Base-by-base conservation (phyloP, 2,888 invertebrate species). In the Cylloceria caligata region DNA sequence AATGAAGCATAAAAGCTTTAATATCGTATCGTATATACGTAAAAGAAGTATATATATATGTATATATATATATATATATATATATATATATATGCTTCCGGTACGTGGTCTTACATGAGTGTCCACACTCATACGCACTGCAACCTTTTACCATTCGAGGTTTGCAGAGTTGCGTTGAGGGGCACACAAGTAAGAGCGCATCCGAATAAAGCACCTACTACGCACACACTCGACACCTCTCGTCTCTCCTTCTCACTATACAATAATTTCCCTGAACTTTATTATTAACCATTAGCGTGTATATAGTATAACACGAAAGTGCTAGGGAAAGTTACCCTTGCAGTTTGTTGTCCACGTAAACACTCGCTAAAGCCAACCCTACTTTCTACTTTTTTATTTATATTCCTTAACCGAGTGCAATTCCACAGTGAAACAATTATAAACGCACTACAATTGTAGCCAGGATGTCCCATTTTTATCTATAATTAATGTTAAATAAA, bases 171-270 rank as follows among this genome's bases (percentile, higher is more conserved):
- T 80, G 84, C 89, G 89, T 87, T 88, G 88, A 90, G 89, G 90
- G 91, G 91, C 91, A 92, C 91, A 87, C 92, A 91, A 89, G 90
- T 92, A 92, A 92, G 91, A 91, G 90, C 91, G 91, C 91, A 90
- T 90, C 90, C 91, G 91, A 91, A 89, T 83, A 86, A 84, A 75
- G 84, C 89, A 89, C 86, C 86, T 89, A 90, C 88, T 86, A 89
- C 89, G 90, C 89, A 87, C 88, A 87, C 90, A 83, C 85, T 83
- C 72, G 85, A 84, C 16, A 55, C 39, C 67, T 78, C 69, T 80
- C 77, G 69, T 39, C 11, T 60, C 7, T 52, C 60, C 16, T 39
- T 24, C 30, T 39, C 30, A 11, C 42, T 45, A 68, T 62, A 27
- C 7, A 24, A 36, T 13, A 21, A n/a, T 36, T 60, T 49, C 16